Evolutionary conservation across 2,797 vertebrate species (phyloP).

Genomic region (Poeciliopsis infans): DNA sequence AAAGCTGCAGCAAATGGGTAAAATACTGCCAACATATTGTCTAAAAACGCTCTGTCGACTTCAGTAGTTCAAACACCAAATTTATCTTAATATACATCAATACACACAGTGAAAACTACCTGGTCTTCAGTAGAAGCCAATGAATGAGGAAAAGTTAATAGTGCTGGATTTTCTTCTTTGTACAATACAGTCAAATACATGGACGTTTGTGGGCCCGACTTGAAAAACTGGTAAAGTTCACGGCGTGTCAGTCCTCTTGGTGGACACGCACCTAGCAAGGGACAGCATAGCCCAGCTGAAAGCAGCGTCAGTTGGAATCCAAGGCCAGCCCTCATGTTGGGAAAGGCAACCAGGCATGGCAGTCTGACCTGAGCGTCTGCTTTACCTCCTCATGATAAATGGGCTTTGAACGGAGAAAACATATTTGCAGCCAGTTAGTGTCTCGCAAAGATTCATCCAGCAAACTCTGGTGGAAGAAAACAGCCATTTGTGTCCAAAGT

Average conservation of each 20-base stretch:
- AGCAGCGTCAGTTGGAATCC: neutral
- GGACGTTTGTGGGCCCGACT: neutral
- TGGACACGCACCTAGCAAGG: neutral
- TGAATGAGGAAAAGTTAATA: neutral
- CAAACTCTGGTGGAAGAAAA: neutral
- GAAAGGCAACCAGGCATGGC: neutral
- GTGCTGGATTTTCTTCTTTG: neutral
- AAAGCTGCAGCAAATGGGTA: too few species aligned
- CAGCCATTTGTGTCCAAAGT: neutral
- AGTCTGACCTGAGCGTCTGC: neutral
- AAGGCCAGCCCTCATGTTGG: neutral
- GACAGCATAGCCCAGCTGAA: neutral
- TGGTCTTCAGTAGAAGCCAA: neutral
- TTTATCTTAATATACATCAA: neutral
- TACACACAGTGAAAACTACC: neutral
- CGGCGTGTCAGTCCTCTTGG: neutral
- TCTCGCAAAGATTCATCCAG: neutral
- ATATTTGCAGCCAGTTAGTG: neutral
- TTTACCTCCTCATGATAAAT: slow-evolving; percentile 1
- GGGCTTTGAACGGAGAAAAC: neutral
- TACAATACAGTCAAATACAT: neutral
- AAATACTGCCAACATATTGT: too few species aligned
- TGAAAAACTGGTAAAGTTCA: neutral
- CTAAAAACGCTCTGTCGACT: neutral
- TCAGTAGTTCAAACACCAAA: neutral